A percentile compares a stretch with the other conserved stretches of the same genome.
Conservation (phyloP, 2,888 invertebrate species). For the Eupithecia pulchellata region DNA sequence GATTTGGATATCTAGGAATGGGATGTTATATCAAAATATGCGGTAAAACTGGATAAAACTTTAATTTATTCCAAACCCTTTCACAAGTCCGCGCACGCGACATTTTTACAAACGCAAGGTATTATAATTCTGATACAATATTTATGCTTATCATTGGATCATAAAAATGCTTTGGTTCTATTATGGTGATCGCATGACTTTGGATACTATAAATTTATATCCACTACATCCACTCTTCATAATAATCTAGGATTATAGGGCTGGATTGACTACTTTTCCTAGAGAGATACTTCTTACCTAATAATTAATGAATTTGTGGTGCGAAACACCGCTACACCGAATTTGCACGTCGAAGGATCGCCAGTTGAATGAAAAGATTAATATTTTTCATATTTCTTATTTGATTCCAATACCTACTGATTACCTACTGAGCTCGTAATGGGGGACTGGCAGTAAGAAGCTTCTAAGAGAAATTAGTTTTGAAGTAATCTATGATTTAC, state of each 20-base stretch:
- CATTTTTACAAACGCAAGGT: constrained; percentile 19
- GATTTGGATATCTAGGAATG: constrained; percentile 16
- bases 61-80: constrained; percentile 35
- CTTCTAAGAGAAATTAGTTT: no score
- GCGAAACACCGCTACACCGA: no score
- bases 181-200: background rate
- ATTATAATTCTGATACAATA: constrained; percentile 1
- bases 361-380: background rate
- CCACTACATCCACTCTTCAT: background rate
- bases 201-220: background rate
- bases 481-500: no score
- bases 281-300: background rate
- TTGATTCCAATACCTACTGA: no score
- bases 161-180: background rate
- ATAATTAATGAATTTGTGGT: no score
- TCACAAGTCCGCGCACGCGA: constrained; percentile 38
- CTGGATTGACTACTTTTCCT: background rate
- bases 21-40: constrained; percentile 24
- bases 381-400: no score
- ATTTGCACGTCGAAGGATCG: background rate
- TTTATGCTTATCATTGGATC: constrained; percentile 1
- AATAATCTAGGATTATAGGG: background rate
- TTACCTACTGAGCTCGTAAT: no score
- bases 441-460: no score
- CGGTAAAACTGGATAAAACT: constrained; percentile 24